Evolutionary conservation across 2,113 vertebrate species (phyloP).

Genomic region (Pao palembangensis): DNA sequence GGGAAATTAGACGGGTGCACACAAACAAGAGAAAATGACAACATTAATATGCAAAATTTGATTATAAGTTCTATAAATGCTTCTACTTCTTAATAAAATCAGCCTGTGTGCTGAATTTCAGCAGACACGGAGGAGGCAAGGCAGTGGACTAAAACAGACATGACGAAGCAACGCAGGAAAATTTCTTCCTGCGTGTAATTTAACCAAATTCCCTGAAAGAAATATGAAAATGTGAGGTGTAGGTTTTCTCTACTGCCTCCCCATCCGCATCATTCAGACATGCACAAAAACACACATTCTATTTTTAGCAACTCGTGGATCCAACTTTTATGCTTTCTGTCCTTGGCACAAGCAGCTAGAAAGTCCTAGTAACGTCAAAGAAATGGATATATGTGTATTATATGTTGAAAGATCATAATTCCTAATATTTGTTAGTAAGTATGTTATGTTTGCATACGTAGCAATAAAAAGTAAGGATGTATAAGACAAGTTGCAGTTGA

Average conservation of each 20-base stretch:
- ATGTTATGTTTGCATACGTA: no score
- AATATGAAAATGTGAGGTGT: constrained; percentile 38
- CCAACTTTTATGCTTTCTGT: constrained; percentile 11
- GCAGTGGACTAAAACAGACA: constrained; percentile 11
- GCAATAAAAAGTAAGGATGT: no score
- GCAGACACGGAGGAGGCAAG: constrained; percentile 9
- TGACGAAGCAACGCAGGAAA: constrained; percentile 26
- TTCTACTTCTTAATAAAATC: no score
- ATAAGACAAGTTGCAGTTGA: no score
- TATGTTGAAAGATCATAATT: no score
- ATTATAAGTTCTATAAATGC: constrained; percentile 2
- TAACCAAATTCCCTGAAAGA: constrained; percentile 44
- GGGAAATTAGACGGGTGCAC: constrained; percentile 9
- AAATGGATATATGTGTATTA: no score
- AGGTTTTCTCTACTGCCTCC: constrained; percentile 8
- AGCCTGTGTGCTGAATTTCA: constrained; percentile 11
- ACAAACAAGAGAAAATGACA: constrained; percentile 14
- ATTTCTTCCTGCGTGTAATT: constrained; percentile 36
- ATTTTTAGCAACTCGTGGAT: constrained; percentile 25
- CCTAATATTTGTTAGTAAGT: no score
- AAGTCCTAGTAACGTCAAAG: no score
- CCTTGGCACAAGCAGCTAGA: no score
- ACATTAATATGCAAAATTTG: constrained; percentile 23
- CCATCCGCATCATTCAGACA: constrained; percentile 2
- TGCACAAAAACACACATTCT: constrained; percentile 10